Conservation (phyloP, 2,113 vertebrate species). For the Ascaphus truei region DNA sequence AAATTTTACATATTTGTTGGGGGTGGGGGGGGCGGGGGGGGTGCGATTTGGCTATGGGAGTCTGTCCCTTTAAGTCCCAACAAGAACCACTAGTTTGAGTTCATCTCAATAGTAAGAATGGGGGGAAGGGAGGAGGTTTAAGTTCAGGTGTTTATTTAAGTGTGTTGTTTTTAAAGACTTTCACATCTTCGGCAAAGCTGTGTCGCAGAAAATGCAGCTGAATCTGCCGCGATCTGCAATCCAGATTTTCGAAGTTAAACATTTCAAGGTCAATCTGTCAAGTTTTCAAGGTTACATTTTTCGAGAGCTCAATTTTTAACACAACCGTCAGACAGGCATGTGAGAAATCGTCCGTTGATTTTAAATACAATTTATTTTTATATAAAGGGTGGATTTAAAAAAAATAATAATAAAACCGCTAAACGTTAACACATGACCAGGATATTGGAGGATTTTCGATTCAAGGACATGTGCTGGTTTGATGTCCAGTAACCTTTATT, state of each 20-base stretch:
- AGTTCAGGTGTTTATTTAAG: too few relatives aligned
- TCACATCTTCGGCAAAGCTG: background rate
- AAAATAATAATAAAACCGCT: slow-evolving; percentile 9
- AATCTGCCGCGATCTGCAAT: background rate
- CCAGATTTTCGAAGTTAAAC: slow-evolving; percentile 16
- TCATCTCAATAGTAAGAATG: too few relatives aligned
- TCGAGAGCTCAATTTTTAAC: slow-evolving; percentile 12
- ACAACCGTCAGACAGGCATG: too few relatives aligned
- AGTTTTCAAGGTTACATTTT: background rate
- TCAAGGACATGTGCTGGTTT: slow-evolving; percentile 30
- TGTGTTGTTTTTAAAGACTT: background rate
- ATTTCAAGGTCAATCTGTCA: slow-evolving; percentile 22
- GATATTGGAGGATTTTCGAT: slow-evolving; percentile 28
- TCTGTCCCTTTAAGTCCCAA: too few relatives aligned
- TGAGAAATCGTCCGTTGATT: slow-evolving; percentile 22
- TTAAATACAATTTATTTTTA: slow-evolving; percentile 8
- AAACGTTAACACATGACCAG: slow-evolving; percentile 34
- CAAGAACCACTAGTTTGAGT: too few relatives aligned
- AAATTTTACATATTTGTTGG: too few relatives aligned
- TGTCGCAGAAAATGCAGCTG: background rate
- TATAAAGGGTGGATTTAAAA: slow-evolving; percentile 13
- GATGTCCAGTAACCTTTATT: slow-evolving; percentile 17
- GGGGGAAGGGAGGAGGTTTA: too few relatives aligned
- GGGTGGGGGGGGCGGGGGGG: too few relatives aligned
- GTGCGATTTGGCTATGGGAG: too few relatives aligned